Conservation (phyloP, 2,113 vertebrate species). For the Xyrauchen texanus region DNA sequence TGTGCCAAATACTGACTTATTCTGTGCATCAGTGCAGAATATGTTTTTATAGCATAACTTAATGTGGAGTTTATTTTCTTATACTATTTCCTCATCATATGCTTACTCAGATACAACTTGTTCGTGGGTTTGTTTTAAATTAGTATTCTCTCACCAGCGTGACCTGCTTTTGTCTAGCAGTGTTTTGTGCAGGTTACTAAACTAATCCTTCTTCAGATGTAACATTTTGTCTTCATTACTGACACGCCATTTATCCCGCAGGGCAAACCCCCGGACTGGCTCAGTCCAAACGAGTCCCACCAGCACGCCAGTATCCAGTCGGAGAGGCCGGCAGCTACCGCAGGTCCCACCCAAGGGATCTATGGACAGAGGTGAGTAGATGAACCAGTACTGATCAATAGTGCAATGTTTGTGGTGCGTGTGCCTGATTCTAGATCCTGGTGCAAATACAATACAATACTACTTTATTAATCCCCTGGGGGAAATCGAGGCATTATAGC, state of each 20-base stretch:
- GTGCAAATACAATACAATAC: no score
- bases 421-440: background rate
- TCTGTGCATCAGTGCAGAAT: background rate
- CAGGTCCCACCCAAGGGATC: conserved; percentile 85
- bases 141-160: background rate
- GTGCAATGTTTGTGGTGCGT: no score
- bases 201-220: background rate
- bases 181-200: background rate
- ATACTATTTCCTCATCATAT: background rate
- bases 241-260: conserved; percentile 68
- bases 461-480: no score
- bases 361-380: conserved; percentile 83
- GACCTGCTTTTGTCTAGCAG: background rate
- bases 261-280: conserved; percentile 82
- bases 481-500: no score
- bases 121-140: background rate
- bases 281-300: conserved; percentile 88
- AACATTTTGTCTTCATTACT: background rate
- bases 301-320: conserved; percentile 78
- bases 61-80: background rate
- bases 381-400: no score
- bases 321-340: conserved; percentile 87
- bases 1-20: conserved; percentile 21
- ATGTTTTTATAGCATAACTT: conserved; percentile 2
- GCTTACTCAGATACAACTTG: background rate